Conservation (phyloP, 2,113 vertebrate genomes). For the Pristiophorus japonicus region DNA sequence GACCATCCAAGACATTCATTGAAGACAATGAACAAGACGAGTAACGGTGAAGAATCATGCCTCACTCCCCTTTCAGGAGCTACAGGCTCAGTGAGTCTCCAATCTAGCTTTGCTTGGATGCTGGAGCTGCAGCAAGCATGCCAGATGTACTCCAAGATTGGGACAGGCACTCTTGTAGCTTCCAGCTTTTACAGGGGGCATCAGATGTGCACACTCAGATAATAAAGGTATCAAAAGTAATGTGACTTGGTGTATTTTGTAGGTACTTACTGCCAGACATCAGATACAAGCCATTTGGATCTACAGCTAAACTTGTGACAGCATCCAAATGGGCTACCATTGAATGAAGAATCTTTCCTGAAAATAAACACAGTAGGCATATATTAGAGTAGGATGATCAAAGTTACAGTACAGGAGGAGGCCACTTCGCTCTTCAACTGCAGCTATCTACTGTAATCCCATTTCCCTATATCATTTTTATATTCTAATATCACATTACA, state of each 20-base stretch:
- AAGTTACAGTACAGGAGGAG: background rate
- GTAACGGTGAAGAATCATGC: background rate
- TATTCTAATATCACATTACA: background rate
- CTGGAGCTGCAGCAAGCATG: background rate
- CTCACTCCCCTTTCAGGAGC: background rate
- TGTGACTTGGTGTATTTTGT: background rate
- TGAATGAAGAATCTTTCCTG: slow-evolving; percentile 89
- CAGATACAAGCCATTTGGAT: slow-evolving; percentile 96
- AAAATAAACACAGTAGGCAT: slow-evolving; percentile 43
- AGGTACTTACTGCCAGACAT: slow-evolving; percentile 97
- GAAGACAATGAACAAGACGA: background rate
- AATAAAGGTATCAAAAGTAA: background rate
- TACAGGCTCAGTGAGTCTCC: too few relatives aligned
- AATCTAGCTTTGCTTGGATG: background rate
- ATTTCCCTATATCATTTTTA: background rate
- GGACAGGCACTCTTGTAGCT: background rate
- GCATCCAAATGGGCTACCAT: slow-evolving; percentile 98
- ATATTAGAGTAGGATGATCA: background rate
- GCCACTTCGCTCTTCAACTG: background rate
- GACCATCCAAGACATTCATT: background rate
- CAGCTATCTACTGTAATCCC: background rate
- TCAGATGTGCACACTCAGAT: background rate
- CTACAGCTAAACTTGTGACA: slow-evolving; percentile 94
- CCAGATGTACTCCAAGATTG: background rate
- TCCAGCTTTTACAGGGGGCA: background rate